Conservation (phyloP, 2,797 vertebrate genomes). For the Platalea minor region DNA sequence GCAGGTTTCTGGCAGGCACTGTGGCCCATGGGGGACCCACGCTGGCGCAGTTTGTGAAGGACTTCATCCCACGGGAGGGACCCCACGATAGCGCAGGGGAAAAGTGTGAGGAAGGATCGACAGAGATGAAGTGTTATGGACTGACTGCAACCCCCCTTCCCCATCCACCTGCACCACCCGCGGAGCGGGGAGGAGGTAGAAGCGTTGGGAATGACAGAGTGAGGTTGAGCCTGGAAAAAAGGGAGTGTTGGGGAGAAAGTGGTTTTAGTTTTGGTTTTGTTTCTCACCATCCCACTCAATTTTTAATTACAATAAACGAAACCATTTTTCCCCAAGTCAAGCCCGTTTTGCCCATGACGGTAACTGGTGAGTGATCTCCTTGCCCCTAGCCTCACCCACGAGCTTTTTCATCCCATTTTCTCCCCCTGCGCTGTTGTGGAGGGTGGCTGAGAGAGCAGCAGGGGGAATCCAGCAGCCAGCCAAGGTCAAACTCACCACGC, state of each 20-base stretch:
- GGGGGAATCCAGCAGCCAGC: background rate
- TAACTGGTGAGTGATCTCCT: background rate
- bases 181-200: background rate
- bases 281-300: background rate
- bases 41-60: background rate
- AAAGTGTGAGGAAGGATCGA: background rate
- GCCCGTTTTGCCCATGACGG: background rate
- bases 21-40: background rate
- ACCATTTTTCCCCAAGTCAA: background rate
- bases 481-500: background rate
- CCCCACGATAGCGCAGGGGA: background rate
- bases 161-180: background rate
- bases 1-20: background rate
- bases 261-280: background rate
- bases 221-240: background rate
- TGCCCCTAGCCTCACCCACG: fast-evolving
- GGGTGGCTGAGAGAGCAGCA: background rate
- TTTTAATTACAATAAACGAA: background rate
- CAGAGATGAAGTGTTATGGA: fast-evolving
- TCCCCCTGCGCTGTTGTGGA: background rate
- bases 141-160: background rate
- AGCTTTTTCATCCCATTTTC: background rate
- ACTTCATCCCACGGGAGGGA: background rate
- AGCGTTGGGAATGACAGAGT: background rate
- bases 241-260: background rate